Evolutionary conservation across 2,888 invertebrate species (phyloP), one percentile per base, ranked within the genome.

Genomic region (Ichneumon xanthorius): DNA sequence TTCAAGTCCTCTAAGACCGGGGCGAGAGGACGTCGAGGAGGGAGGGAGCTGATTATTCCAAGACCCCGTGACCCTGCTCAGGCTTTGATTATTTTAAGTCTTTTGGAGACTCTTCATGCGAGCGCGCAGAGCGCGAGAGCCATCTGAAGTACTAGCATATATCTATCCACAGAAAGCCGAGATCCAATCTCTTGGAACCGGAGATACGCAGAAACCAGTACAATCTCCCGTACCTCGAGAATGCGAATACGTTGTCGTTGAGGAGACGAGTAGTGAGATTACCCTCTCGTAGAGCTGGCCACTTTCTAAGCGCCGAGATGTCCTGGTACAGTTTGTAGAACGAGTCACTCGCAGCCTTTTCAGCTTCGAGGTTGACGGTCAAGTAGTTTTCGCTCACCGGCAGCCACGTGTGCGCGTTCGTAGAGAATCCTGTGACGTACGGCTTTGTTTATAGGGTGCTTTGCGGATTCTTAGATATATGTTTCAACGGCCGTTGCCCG

Each of bases 301-400:
- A 92, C 53, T 95, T 94, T 22, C 96, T 95, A 7, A 97, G 91
- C n/a, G 92, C 85, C 0, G 95, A 92, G n/a, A 97, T 92, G 0
- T 94, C 90, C 88, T 95, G 95, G 91, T 97, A 97, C 0, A 96
- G 93, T 78, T 95, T 95, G 71, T 96, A 95, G 88, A 96, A 96
- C 53, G 96, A 96, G 14, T 94, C 93, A 0, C 92, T 90, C 0
- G 91, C 91, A 6, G 72, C 53, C 45, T 92, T 94, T 90, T 97
- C 95, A 0, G 92, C 91, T 81, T 94, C 95, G 11, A 97, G 94
- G 90, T 97, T 97, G 0, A 96, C 90, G 4, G 92, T 93, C 85
- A 94, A 91, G 90, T 96, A 96, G 71, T 96, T 96, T 0, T 95
- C 94, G 87, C 96, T 95, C 2, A 97, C 96, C 0, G 96, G 97